These are phyloP conservation scores for Odocoileus hemionus DNA, from an alignment of 2,113 vertebrate genomes.

Conservation along the genomic window DNA sequence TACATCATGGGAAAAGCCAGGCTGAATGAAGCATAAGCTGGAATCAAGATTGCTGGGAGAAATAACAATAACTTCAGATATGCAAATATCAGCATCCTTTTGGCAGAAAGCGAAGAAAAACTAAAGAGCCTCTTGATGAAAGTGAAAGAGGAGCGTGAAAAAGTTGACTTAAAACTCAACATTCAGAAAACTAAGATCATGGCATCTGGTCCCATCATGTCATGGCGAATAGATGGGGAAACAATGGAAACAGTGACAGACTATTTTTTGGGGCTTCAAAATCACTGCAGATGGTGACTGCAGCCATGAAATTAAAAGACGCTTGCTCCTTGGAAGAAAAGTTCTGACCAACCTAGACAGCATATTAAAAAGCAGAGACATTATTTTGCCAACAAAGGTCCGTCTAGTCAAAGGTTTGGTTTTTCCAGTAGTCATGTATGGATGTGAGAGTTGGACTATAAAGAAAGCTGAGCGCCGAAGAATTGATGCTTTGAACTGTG, in stretches of 20 bases:
- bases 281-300: too few species aligned
- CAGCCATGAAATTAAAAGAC: background rate
- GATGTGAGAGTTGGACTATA: background rate
- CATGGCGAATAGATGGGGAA: too few species aligned
- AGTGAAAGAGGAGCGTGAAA: background rate
- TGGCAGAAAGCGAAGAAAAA: background rate
- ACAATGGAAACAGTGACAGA: too few species aligned
- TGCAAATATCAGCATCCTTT: background rate
- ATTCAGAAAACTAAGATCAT: background rate
- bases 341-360: background rate
- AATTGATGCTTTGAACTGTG: background rate
- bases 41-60: background rate
- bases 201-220: background rate
- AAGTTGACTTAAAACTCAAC: background rate
- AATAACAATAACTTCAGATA: background rate
- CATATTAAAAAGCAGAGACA: background rate
- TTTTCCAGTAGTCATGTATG: background rate
- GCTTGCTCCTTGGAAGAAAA: background rate
- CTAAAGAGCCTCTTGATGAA: background rate
- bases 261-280: too few species aligned
- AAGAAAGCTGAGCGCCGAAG: background rate
- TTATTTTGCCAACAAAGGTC: background rate
- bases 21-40: background rate
- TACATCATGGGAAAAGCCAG: background rate
- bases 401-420: background rate